A percentile compares a stretch with the other conserved stretches of the same genome.
These are phyloP conservation scores for Microcebus griseorufus DNA, from an alignment of 2,113 vertebrate species.

Conservation along the genomic window DNA sequence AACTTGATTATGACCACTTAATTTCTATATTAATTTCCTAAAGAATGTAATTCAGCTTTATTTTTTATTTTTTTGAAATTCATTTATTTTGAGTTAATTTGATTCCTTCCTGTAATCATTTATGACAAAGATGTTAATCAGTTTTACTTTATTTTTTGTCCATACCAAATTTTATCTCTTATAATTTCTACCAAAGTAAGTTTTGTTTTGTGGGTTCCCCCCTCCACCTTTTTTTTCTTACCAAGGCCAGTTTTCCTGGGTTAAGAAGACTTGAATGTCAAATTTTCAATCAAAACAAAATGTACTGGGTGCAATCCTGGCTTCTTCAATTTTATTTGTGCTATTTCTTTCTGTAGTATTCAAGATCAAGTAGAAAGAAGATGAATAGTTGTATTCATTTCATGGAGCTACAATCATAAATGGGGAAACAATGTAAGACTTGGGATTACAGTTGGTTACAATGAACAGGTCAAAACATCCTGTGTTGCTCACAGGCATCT, in stretches of 20 bases:
- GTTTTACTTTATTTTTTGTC: conserved; percentile 34
- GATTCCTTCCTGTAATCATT: background rate
- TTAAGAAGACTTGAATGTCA: background rate
- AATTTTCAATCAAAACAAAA: conserved; percentile 15
- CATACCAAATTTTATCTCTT: background rate
- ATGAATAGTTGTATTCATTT: conserved; percentile 24
- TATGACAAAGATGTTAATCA: background rate
- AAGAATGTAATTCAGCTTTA: background rate
- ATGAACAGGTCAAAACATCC: conserved; percentile 20
- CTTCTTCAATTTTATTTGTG: background rate
- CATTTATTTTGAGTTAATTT: conserved; percentile 26
- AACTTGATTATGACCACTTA: background rate
- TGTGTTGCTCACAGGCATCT: background rate
- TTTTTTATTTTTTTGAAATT: background rate
- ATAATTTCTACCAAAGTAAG: background rate
- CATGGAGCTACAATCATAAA: background rate
- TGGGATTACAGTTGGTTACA: background rate
- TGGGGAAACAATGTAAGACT: background rate
- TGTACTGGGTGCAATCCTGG: background rate
- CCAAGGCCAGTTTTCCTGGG: background rate
- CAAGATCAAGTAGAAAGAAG: conserved; percentile 16
- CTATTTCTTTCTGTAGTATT: conserved; percentile 31
- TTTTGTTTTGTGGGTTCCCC: background rate
- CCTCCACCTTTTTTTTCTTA: background rate
- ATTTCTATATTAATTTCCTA: conserved; percentile 21